Evolutionary conservation across 2,113 vertebrate species (phyloP), one percentile per base, ranked within the genome.

Genomic region (Uria lomvia): DNA sequence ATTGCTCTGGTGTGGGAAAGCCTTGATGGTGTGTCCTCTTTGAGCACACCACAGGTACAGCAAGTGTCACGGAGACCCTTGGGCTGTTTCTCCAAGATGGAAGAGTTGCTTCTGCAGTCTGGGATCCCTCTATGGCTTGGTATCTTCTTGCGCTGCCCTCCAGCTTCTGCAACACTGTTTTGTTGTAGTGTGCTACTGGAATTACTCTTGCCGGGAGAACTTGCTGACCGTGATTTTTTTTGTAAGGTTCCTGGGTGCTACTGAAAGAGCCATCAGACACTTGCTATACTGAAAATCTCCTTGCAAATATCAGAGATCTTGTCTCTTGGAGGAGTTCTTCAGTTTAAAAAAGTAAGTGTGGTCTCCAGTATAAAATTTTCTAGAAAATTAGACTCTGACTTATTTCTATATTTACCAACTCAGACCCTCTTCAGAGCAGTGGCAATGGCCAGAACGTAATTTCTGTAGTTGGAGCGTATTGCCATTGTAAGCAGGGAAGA

Each of bases 271-370:
- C 12, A 16, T 86, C 78, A 65, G 68, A 49, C 53, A 63, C 58
- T 95, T 95, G 83, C 88, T 82, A 55, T 58, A 68, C 59, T 89
- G 81, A 94, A 96, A 95, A 79, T 80, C 47, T 92, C 80, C 76
- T 76, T 95, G 88, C 40, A 95, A 76, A 78, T 66, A 75, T 38
- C 56, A 70, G 73, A 92, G 30, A 22, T 58, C 71, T 40, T 52
- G 14, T 80, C 58, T 93, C 84, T 93, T 94, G 71, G 78, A 94
- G 86, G 86, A 96, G 79, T 88, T 96, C 58, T 87, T 91, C 94
- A 88, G 66, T 88, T 95, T 70, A 88, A 92, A 91, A 86, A 70
- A 80, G 74, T 78, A 90, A 75, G 62, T 50, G 38, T 65, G 71
- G 60, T 32, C 65, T 94, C 80, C 81, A 81, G 29, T 78, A 77